phyloP scores from a whole-genome alignment of 92 coral and sea anemone species.

The Actinernus sp. region DNA sequence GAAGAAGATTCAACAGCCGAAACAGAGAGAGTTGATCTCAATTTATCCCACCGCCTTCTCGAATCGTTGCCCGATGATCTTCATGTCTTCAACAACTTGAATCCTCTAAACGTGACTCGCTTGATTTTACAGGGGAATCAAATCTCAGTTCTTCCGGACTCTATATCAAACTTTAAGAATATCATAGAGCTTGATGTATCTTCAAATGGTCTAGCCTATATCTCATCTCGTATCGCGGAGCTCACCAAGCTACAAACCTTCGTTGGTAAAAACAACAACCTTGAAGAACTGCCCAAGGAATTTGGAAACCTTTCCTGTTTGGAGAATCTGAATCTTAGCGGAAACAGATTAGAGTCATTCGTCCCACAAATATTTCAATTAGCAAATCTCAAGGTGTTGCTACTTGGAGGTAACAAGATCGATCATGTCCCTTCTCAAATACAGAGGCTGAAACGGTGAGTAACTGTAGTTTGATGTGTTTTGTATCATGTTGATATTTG shows the following conservation, averaged over 20 bases:
- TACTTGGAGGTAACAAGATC: slow-evolving; percentile 89
- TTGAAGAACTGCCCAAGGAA: slow-evolving; percentile 83
- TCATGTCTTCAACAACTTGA: slow-evolving; percentile 70
- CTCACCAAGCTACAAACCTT: slow-evolving; percentile 67
- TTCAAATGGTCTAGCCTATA: slow-evolving; percentile 77
- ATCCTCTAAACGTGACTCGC: slow-evolving; percentile 60
- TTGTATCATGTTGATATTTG: no score
- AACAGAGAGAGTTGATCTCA: slow-evolving; percentile 41
- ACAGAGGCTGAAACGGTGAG: slow-evolving; percentile 76
- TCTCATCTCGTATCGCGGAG: slow-evolving; percentile 77
- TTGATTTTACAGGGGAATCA: slow-evolving; percentile 82
- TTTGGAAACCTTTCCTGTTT: slow-evolving; percentile 65
- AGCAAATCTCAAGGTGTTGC: slow-evolving; percentile 47
- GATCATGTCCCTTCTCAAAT: slow-evolving; percentile 86
- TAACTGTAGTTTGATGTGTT: no score
- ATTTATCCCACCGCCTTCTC: slow-evolving; percentile 75
- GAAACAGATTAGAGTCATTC: slow-evolving; percentile 77
- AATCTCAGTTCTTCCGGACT: slow-evolving; percentile 83
- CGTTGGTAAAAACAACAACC: slow-evolving; percentile 81
- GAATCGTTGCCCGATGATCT: slow-evolving; percentile 76
- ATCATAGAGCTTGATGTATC: slow-evolving; percentile 85
- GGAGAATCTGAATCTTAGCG: slow-evolving; percentile 88
- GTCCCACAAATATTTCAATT: slow-evolving; percentile 75
- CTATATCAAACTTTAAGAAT: slow-evolving; percentile 73
- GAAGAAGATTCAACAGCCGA: slow-evolving; percentile 5